Conservation (phyloP, 2,888 invertebrate species). For the Machimus atricapillus region DNA sequence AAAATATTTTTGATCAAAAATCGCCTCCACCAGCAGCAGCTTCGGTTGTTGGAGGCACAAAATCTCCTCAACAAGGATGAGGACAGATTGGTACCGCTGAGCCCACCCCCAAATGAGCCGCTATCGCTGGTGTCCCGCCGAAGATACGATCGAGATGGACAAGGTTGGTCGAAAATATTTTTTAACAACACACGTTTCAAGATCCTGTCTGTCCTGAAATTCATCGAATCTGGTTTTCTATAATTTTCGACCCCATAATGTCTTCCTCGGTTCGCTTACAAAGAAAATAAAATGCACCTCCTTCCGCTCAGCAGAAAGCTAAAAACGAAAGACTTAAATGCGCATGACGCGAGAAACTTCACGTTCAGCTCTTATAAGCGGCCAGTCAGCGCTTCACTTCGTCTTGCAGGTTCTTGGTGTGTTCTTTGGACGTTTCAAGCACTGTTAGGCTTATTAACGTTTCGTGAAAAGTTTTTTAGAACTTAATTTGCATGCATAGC, state of each 20-base stretch:
- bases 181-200: neutral
- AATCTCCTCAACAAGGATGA: conserved; percentile 72
- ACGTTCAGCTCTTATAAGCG: neutral
- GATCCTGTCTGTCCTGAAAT: conserved; percentile 10
- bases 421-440: conserved; percentile 9
- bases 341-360: conserved; percentile 42
- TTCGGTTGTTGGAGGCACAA: conserved; percentile 81
- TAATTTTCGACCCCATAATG: neutral
- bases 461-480: conserved; percentile 13
- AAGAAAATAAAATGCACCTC: neutral
- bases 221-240: neutral
- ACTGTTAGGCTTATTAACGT: conserved; percentile 22
- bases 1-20: conserved; percentile 93
- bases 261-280: neutral
- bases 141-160: conserved; percentile 58
- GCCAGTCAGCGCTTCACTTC: neutral
- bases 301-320: neutral
- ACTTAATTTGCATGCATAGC: conserved; percentile 29
- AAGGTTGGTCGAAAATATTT: conserved; percentile 53
- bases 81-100: conserved; percentile 69
- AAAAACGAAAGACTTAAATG: conserved; percentile 46
- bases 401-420: neutral
- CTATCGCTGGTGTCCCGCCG: conserved; percentile 69
- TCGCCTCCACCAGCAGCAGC: conserved; percentile 89
- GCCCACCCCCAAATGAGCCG: conserved; percentile 68